phyloP scores from a whole-genome alignment of 2,888 invertebrate species.

The Apodemia hepburni region DNA sequence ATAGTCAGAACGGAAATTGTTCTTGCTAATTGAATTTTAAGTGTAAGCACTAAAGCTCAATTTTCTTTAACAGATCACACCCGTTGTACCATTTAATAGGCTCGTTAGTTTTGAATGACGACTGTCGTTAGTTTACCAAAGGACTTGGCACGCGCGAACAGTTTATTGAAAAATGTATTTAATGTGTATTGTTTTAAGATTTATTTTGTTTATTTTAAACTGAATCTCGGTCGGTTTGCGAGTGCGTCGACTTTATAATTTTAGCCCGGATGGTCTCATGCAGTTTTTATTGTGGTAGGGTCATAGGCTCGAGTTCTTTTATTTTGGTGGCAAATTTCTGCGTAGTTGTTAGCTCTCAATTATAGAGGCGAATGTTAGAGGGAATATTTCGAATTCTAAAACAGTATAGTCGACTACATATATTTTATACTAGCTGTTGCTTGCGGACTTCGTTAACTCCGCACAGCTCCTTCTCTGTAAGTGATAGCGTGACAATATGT shows the following conservation, averaged over 20 bases:
- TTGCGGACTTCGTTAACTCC: too few relatives aligned
- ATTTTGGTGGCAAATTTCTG: constrained; percentile 52
- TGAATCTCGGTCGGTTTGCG: constrained; percentile 46
- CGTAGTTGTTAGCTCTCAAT: constrained; percentile 39
- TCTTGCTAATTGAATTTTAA: constrained; percentile 40
- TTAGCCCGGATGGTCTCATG: constrained; percentile 74
- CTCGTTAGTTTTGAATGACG: constrained; percentile 54
- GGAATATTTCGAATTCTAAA: constrained; percentile 12
- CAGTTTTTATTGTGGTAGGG: constrained; percentile 76
- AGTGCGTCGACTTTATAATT: constrained; percentile 73
- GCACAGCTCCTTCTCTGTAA: too few relatives aligned
- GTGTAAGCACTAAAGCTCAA: constrained; percentile 30
- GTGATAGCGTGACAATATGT: too few relatives aligned
- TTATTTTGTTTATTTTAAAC: constrained; percentile 33
- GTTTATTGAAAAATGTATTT: constrained; percentile 34
- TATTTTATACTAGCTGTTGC: background rate
- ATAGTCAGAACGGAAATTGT: constrained; percentile 35
- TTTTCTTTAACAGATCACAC: constrained; percentile 33
- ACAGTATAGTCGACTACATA: background rate
- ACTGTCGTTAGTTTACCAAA: constrained; percentile 44
- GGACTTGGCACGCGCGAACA: constrained; percentile 37
- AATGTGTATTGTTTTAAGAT: constrained; percentile 33
- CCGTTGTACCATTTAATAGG: constrained; percentile 41
- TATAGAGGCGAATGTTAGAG: constrained; percentile 20
- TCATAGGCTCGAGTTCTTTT: constrained; percentile 60